A percentile compares a stretch with the other conserved stretches of the same genome.
Evolutionary conservation across 1,140 invertebrate genomes (phyloP).

Genomic region (Eriocheir sinensis): DNA sequence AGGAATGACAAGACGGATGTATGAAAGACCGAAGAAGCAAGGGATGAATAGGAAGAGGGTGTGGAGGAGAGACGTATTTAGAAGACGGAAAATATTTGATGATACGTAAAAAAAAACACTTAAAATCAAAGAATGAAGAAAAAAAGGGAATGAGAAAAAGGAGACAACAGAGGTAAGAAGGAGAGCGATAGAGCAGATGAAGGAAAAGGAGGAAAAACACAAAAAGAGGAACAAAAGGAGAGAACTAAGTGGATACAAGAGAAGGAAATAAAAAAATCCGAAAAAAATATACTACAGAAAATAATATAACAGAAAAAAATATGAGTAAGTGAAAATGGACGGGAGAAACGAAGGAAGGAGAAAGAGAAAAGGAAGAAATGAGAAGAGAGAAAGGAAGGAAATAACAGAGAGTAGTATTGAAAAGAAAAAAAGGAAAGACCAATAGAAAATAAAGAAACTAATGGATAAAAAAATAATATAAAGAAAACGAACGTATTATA

Average conservation of each 20-base stretch:
- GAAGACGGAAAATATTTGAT: not conserved
- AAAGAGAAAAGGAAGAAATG: not conserved
- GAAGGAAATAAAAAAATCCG: no score
- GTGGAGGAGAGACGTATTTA: not conserved
- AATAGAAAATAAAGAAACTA: not conserved
- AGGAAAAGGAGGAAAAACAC: not conserved
- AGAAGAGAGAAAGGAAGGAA: not conserved
- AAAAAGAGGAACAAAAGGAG: no score
- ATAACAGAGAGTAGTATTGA: not conserved
- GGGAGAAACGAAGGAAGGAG: not conserved
- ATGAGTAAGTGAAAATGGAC: not conserved
- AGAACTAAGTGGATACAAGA: not conserved
- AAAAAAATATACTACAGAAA: no score
- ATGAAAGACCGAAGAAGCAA: not conserved
- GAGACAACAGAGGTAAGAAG: not conserved
- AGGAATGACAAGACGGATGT: not conserved
- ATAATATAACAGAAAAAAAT: no score
- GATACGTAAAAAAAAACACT: no score
- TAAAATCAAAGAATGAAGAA: not conserved
- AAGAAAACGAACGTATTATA: no score
- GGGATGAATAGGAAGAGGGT: not conserved
- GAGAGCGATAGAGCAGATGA: not conserved
- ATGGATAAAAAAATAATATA: no score
- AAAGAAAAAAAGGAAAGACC: not conserved
- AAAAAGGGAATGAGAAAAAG: not conserved